Evolutionary conservation across 1,140 invertebrate genomes (phyloP).

Genomic region (Heliconius congener): DNA sequence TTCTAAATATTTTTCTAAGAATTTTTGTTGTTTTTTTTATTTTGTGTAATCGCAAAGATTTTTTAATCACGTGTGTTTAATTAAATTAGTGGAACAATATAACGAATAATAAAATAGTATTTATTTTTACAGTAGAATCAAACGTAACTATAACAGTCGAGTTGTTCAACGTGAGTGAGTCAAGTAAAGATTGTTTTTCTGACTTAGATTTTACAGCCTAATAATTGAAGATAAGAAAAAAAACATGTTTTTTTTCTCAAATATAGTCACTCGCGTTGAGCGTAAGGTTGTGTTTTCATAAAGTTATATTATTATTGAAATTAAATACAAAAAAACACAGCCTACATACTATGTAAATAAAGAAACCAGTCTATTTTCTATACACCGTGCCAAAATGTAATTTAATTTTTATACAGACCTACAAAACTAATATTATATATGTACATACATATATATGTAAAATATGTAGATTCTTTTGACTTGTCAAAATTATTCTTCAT

Average conservation of each 20-base stretch:
- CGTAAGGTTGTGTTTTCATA: constrained; percentile 26
- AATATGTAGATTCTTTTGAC: neutral
- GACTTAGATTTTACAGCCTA: neutral
- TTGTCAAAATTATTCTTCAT: constrained; percentile 4
- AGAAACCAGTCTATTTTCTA: constrained; percentile 40
- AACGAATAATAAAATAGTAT: constrained; percentile 36
- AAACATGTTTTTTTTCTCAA: neutral
- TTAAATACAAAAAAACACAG: constrained; percentile 1
- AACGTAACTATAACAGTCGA: constrained; percentile 15
- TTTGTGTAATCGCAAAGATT: neutral
- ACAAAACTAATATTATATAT: constrained; percentile 13
- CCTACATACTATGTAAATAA: constrained; percentile 35
- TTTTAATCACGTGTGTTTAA: constrained; percentile 17
- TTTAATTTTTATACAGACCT: constrained; percentile 37
- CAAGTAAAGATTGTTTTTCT: neutral
- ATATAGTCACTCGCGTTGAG: constrained; percentile 26
- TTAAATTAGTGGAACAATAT: constrained; percentile 34
- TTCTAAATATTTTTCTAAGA: neutral
- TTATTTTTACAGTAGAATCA: constrained; percentile 36
- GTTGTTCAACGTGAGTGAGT: constrained; percentile 21
- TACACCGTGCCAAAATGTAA: constrained; percentile 46
- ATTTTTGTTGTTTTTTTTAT: neutral
- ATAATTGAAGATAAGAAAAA: neutral
- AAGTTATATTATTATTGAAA: neutral
- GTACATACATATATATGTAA: neutral